Percentiles rank a stretch among this genome's conserved stretches.
phyloP scores from a whole-genome alignment of 2,113 vertebrate genomes.

The Drymodes brunneopygia region DNA sequence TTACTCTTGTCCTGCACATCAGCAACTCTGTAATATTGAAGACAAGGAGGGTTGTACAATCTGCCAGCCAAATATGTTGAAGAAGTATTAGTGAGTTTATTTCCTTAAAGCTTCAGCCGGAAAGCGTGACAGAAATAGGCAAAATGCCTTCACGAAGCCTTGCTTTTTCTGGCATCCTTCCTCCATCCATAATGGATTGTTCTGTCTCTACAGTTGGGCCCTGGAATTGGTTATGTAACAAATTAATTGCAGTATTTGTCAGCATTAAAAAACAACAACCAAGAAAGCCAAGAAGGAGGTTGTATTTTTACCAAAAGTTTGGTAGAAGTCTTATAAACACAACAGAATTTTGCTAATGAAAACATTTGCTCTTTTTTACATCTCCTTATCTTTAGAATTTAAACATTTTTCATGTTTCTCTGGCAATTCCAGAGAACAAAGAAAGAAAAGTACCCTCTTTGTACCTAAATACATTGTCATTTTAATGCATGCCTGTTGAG shows the following conservation, averaged over 20 bases:
- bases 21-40: not conserved
- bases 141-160: not conserved
- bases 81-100: not conserved
- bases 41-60: not conserved
- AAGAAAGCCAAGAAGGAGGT: not conserved
- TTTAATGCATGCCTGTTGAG: not conserved
- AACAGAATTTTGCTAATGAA: not conserved
- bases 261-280: not conserved
- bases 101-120: not conserved
- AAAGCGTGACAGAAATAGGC: slow-evolving; percentile 24
- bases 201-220: not conserved
- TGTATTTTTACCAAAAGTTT: slow-evolving; percentile 7
- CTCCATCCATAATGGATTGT: slow-evolving; percentile 6
- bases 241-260: slow-evolving; percentile 35
- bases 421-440: not conserved
- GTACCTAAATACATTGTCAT: not conserved
- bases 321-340: not conserved
- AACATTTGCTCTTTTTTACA: not conserved
- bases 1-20: not conserved
- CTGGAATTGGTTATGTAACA: slow-evolving; percentile 28
- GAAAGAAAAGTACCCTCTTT: not conserved
- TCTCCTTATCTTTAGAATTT: not conserved
- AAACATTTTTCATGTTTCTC: not conserved
- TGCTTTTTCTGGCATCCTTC: slow-evolving; percentile 53
- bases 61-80: not conserved